A percentile compares a stretch with the other conserved stretches of the same genome.
Conservation (phyloP, 2,797 vertebrate species). For the Coregonus sp. region DNA sequence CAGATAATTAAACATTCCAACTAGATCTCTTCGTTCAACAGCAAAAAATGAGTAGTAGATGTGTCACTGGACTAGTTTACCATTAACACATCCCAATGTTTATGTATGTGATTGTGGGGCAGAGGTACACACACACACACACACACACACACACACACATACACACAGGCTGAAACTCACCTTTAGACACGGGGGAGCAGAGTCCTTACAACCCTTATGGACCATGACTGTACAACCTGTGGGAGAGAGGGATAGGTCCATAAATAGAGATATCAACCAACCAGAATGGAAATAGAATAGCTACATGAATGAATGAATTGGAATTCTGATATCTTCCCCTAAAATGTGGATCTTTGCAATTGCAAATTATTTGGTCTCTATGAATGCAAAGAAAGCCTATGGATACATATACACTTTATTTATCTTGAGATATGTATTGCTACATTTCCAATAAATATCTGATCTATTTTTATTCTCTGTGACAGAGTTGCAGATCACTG, state of each 20-base stretch:
- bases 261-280: not conserved
- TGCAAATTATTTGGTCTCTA: no score
- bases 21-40: not conserved
- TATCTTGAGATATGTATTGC: not conserved
- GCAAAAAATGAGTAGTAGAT: constrained; percentile 18
- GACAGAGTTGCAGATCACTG: not conserved
- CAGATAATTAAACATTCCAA: not conserved
- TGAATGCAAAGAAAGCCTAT: not conserved
- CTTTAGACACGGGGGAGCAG: constrained; percentile 83
- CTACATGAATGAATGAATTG: not conserved
- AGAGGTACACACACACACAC: constrained; percentile 22
- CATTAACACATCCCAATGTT: constrained; percentile 20
- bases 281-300: not conserved
- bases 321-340: not conserved
- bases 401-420: not conserved
- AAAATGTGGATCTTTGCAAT: no score
- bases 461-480: not conserved
- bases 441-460: not conserved
- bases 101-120: not conserved
- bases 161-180: constrained; percentile 59
- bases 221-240: constrained; percentile 85
- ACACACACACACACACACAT: not conserved
- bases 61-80: constrained; percentile 26
- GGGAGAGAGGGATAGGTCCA: constrained; percentile 38
- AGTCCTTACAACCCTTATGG: constrained; percentile 90